Base-by-base conservation (phyloP, 2,113 vertebrate species). In the Larimichthys crocea region DNA sequence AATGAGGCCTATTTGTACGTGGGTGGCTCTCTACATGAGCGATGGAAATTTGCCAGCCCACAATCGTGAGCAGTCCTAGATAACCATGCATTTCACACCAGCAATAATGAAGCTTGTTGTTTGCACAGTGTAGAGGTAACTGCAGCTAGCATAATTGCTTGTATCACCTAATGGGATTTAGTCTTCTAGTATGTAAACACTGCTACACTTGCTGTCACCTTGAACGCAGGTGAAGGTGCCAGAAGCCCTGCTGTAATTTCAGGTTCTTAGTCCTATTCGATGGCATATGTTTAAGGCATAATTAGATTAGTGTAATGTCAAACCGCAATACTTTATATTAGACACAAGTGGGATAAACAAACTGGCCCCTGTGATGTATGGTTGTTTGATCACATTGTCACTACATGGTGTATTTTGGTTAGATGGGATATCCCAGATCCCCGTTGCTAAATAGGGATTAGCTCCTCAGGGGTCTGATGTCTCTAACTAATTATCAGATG, bases 391-490 rank as follows among this genome's bases (percentile, higher is more conserved):
- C 65, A 29, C 56, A 19, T 48, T 48, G 52, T 57, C 53, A 59
- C 50, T 44, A 62, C 76, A 63, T 50, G 29, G n/a, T 52, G 15
- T 56, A 22, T 77, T 77, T 67, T 56, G 14, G 20, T 50, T 44
- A 29, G 63, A 56, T 68, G 50, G 81, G 86, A 86, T 68, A 78
- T 76, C 76, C 83, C 71, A 78, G 74, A 80, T 82, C 76, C 76
- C 61, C 50, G 53, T 75, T 74, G 82, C 61, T 74, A 80, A 71
- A 7, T 48, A 35, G 44, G 69, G 65, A 82, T 84, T 76, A 68
- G 74, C 60, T 48, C 83, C 74, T 70, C 48, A 11, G 60, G 73
- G 77, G 67, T 86, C 42, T 77, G 64, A 74, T 78, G 60, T 81
- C 31, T 73, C 53, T n/a, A 16, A 65, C 62, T 82, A 70, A 72